Evolutionary conservation across 2,888 invertebrate species (phyloP), one percentile per base, ranked within the genome.

Genomic region (Philereme vetulata): DNA sequence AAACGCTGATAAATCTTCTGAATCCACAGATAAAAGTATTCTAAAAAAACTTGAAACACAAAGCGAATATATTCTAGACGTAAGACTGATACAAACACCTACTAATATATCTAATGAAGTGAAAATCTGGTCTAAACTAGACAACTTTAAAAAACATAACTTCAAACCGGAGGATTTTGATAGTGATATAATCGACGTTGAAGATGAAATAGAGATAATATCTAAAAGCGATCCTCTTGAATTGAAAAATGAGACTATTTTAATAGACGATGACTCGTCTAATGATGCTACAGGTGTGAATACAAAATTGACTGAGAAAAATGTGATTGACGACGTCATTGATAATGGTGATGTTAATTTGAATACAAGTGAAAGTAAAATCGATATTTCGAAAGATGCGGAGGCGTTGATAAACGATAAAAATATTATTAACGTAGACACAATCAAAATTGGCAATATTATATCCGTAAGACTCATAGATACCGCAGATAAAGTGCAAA

Each of bases 91-190:
- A 49, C 44, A 62, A 49, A 11, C 47, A 60, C 60, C 63, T 38
- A 54, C 64, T 33, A 54, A 60, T 45, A 7, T n/a, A 7, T 35
- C 6, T 44, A 65, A 65, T 52, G 53, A 55, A 50, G 11, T 59
- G 34, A 63, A 55, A 51, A 32, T 45, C 47, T 46, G 48, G 58
- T 67, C 50, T 43, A 65, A 34, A 59, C n/a, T 48, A 32, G 65
- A 54, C 53, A 62, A 48, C 43, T 42, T 58, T 9, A 51, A 62
- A 42, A 11, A 44, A n/a, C 62, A 58, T 35, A 55, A 49, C 32
- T 56, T 53, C 6, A 56, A 53, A 42, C 52, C 33, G 0, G 5
- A 43, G 5, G 45, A 56, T 48, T 53, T 61, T 33, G 4, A 40
- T 35, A n/a, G n/a, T 21, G 43, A 50, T 8, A 33, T 47, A 21